phyloP scores from a whole-genome alignment of 2,888 invertebrate species.

The Napeogenes sylphis region DNA sequence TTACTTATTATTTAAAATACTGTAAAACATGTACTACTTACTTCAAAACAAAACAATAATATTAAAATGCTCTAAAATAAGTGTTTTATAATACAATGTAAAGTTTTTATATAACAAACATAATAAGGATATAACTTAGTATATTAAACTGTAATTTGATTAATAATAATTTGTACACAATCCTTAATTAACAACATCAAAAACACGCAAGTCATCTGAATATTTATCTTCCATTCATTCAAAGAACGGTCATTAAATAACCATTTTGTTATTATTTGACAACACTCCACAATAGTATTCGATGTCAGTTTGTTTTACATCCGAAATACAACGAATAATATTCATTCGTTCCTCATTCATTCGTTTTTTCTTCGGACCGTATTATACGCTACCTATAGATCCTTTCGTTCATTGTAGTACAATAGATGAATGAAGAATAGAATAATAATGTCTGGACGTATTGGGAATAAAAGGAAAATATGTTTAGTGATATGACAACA shows the following conservation, averaged over 20 bases:
- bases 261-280: conserved; percentile 69
- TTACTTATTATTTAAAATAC: too few species aligned
- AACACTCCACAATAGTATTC: conserved; percentile 73
- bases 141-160: too few species aligned
- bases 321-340: conserved; percentile 70
- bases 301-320: conserved; percentile 77
- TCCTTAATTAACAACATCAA: conserved; percentile 21
- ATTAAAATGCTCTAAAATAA: too few species aligned
- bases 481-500: conserved; percentile 63
- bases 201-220: conserved; percentile 37
- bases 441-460: conserved; percentile 70
- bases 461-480: conserved; percentile 56
- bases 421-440: conserved; percentile 68
- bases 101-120: too few species aligned
- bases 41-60: too few species aligned
- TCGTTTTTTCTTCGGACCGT: conserved; percentile 60
- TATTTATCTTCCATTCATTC: conserved; percentile 49
- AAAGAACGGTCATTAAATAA: conserved; percentile 65
- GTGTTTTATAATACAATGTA: too few species aligned
- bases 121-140: too few species aligned
- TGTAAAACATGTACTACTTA: too few species aligned
- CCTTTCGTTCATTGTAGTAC: conserved; percentile 58
- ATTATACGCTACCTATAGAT: conserved; percentile 56
- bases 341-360: conserved; percentile 67
- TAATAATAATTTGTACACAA: not conserved